These are phyloP conservation scores for Tigriopus japonicus DNA, from an alignment of 1,140 invertebrate species.

Conservation along the genomic window DNA sequence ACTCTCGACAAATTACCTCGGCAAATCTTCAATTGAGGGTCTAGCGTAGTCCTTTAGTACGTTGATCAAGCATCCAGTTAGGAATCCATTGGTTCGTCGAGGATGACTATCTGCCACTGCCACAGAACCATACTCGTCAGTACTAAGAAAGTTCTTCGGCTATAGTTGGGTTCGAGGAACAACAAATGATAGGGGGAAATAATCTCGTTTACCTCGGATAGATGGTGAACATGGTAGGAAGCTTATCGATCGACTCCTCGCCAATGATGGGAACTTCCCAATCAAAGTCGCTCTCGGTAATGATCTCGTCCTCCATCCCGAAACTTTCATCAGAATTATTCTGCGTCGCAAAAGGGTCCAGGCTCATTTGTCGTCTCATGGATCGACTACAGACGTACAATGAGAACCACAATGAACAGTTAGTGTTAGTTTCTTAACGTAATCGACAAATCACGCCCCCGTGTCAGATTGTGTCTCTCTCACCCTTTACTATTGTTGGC, in stretches of 20 bases:
- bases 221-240: not conserved
- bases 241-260: not conserved
- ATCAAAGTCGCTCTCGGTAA: not conserved
- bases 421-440: too few species aligned
- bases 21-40: not conserved
- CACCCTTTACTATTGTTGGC: too few species aligned
- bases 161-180: not conserved
- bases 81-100: not conserved
- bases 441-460: too few species aligned
- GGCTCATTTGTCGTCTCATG: not conserved
- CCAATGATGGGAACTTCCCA: not conserved
- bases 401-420: not conserved
- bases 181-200: not conserved
- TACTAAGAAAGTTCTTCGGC: not conserved
- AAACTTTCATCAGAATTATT: too few species aligned
- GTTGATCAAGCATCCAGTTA: not conserved
- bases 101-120: not conserved
- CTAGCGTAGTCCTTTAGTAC: not conserved
- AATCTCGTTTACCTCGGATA: not conserved
- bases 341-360: not conserved
- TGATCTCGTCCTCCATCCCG: too few species aligned
- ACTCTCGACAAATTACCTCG: not conserved
- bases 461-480: too few species aligned
- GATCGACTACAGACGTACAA: not conserved
- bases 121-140: not conserved